Conservation (phyloP, 2,113 vertebrate genomes). For the Thinocorus orbignyianus region DNA sequence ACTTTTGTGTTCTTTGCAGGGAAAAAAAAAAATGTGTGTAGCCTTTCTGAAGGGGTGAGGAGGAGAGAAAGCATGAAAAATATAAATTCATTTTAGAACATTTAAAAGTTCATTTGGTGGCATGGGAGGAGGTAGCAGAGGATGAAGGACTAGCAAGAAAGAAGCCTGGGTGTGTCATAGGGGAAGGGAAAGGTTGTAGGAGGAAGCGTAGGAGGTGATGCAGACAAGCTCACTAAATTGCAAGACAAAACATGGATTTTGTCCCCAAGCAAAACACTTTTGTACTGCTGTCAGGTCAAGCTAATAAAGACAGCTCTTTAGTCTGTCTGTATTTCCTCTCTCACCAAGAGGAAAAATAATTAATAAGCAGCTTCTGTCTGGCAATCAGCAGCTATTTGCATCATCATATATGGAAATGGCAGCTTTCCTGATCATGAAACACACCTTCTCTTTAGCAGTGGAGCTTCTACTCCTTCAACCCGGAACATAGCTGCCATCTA, state of each 20-base stretch:
- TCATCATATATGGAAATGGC: not conserved
- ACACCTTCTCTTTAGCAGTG: not conserved
- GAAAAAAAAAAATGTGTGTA: not conserved
- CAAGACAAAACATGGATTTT: conserved; percentile 39
- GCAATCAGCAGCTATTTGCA: conserved; percentile 39
- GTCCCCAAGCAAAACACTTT: conserved; percentile 64
- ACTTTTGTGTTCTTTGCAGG: not conserved
- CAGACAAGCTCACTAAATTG: conserved; percentile 61
- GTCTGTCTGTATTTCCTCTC: conserved; percentile 15
- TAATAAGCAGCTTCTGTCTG: conserved; percentile 62
- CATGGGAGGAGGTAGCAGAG: not conserved
- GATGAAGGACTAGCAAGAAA: not conserved
- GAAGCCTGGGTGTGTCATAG: conserved; percentile 1
- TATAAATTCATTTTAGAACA: not conserved
- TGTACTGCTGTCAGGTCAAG: conserved; percentile 32
- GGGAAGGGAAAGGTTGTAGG: conserved; percentile 30
- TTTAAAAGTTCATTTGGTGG: not conserved
- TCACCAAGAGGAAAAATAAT: conserved; percentile 41
- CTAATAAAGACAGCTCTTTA: conserved; percentile 49
- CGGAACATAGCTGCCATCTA: fast-evolving
- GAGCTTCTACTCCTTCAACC: not conserved
- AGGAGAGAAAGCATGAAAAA: not conserved
- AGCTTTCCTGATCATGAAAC: not conserved
- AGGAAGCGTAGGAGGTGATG: conserved; percentile 38
- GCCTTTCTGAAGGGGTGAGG: not conserved